Conservation (phyloP, 2,888 invertebrate genomes). For the Torymus texanus region DNA sequence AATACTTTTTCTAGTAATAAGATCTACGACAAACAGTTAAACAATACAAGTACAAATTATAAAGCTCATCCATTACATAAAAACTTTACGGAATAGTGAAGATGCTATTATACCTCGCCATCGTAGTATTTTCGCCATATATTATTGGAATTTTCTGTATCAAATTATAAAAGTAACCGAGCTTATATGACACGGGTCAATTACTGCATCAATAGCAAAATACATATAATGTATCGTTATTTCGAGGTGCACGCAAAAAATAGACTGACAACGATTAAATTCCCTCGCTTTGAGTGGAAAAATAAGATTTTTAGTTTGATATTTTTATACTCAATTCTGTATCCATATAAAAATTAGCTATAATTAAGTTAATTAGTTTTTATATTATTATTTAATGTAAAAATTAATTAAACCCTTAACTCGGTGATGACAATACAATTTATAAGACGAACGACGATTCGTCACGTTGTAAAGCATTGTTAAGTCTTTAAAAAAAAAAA, state of each 20-base stretch:
- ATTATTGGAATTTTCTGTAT: too few species aligned
- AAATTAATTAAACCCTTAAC: neutral
- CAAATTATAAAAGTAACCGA: neutral
- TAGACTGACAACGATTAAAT: slow-evolving; percentile 35
- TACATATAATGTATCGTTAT: slow-evolving; percentile 15
- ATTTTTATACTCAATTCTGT: slow-evolving; percentile 3
- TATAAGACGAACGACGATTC: neutral
- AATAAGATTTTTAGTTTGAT: slow-evolving; percentile 18
- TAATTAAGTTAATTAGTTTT: neutral
- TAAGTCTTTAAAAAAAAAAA: neutral
- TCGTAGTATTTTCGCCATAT: too few species aligned
- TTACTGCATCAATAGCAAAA: slow-evolving; percentile 7
- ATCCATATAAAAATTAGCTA: neutral
- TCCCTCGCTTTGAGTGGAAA: slow-evolving; percentile 7
- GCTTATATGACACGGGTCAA: slow-evolving; percentile 34
- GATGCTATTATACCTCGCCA: too few species aligned
- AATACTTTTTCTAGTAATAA: too few species aligned
- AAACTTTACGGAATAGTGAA: too few species aligned
- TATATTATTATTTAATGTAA: slow-evolving; percentile 1
- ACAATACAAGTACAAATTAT: slow-evolving; percentile 45
- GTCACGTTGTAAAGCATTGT: slow-evolving; percentile 4
- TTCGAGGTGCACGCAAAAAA: slow-evolving; percentile 19
- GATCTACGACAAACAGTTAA: neutral
- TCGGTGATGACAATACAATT: neutral
- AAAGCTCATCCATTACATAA: slow-evolving; percentile 4